These are phyloP conservation scores for Drosophila ananassae DNA, from an alignment of 1,140 invertebrate genomes.

Conservation along the genomic window DNA sequence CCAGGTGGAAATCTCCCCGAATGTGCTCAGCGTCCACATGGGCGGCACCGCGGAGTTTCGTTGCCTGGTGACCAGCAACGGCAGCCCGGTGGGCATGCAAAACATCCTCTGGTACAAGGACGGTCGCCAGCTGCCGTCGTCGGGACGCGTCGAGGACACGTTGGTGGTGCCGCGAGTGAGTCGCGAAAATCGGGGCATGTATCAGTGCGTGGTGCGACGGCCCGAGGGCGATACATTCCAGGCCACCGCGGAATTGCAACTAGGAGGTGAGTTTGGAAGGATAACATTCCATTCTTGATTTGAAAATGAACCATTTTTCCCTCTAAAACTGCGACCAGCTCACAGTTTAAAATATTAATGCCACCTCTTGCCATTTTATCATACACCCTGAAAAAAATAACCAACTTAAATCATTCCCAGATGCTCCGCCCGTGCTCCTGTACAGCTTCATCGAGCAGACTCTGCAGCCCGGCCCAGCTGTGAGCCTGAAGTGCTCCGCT, in stretches of 20 bases:
- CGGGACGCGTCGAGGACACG: slow-evolving; percentile 87
- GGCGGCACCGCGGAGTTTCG: slow-evolving; percentile 91
- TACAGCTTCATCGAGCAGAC: slow-evolving; percentile 94
- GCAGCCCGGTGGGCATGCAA: slow-evolving; percentile 83
- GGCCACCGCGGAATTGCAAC: slow-evolving; percentile 90
- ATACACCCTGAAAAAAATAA: too few species aligned
- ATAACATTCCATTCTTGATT: neutral
- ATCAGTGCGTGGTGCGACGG: slow-evolving; percentile 91
- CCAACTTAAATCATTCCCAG: slow-evolving; percentile 84
- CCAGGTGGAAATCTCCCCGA: slow-evolving; percentile 89
- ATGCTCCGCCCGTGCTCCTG: slow-evolving; percentile 91
- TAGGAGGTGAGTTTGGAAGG: slow-evolving; percentile 88
- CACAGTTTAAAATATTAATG: slow-evolving; percentile 71
- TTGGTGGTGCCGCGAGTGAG: slow-evolving; percentile 88
- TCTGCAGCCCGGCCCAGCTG: slow-evolving; percentile 91
- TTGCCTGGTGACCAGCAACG: slow-evolving; percentile 86
- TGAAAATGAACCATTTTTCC: neutral
- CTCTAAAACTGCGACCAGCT: slow-evolving; percentile 8
- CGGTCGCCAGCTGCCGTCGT: slow-evolving; percentile 88
- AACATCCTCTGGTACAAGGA: slow-evolving; percentile 90
- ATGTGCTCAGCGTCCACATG: slow-evolving; percentile 90
- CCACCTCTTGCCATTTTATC: slow-evolving; percentile 62
- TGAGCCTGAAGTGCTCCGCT: slow-evolving; percentile 93
- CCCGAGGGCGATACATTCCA: slow-evolving; percentile 91
- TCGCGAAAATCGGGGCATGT: slow-evolving; percentile 93